phyloP scores from a whole-genome alignment of 2,797 vertebrate genomes.

The Lacerta bilineata region DNA sequence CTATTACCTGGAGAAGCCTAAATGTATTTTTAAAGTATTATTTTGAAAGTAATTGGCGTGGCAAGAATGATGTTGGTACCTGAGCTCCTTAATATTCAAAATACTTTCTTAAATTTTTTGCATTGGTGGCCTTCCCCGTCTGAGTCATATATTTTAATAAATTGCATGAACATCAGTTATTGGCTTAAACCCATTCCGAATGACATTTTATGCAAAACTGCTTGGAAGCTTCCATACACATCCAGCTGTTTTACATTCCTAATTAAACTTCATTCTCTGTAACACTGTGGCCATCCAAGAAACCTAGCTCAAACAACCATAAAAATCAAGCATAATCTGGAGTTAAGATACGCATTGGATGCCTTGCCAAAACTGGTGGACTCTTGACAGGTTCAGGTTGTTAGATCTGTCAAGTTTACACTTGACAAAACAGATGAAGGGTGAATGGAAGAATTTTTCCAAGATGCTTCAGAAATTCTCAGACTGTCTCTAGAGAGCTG shows the following conservation, averaged over 20 bases:
- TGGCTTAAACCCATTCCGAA: not conserved
- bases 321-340: slow-evolving; percentile 51
- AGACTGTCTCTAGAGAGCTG: slow-evolving; percentile 50
- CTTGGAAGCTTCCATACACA: slow-evolving; percentile 25
- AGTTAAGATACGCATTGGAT: slow-evolving; percentile 32
- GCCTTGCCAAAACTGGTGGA: slow-evolving; percentile 55
- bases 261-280: slow-evolving; percentile 44
- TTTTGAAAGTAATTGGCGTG: slow-evolving; percentile 33
- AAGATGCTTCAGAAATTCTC: slow-evolving; percentile 29
- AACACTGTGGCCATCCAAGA: slow-evolving; percentile 35
- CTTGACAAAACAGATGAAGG: slow-evolving; percentile 60
- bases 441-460: slow-evolving; percentile 57
- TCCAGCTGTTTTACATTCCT: slow-evolving; percentile 27
- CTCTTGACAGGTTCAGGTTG: slow-evolving; percentile 10
- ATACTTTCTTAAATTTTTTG: slow-evolving; percentile 57
- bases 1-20: slow-evolving; percentile 43
- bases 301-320: slow-evolving; percentile 25
- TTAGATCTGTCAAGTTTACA: slow-evolving; percentile 45
- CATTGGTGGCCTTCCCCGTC: slow-evolving; percentile 46
- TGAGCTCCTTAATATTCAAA: slow-evolving; percentile 49
- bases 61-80: not conserved
- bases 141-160: slow-evolving; percentile 44
- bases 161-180: slow-evolving; percentile 33
- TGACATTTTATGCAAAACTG: slow-evolving; percentile 45
- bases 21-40: slow-evolving; percentile 56